Evolutionary conservation across 1,140 invertebrate species (phyloP).

Genomic region (Tetramorium alpestre): DNA sequence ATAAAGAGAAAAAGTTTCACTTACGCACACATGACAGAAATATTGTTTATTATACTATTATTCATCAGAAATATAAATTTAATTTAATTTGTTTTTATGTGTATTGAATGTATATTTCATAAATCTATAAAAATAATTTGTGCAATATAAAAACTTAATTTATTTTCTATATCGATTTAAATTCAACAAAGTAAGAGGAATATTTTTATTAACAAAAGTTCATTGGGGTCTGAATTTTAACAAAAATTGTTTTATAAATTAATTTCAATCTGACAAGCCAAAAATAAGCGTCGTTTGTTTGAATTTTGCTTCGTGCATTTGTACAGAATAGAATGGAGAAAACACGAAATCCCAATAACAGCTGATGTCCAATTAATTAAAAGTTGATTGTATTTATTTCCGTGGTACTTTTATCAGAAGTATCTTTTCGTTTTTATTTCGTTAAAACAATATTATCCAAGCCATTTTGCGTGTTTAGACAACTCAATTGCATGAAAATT

Average conservation of each 20-base stretch:
- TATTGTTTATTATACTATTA: too few species aligned
- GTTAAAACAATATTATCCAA: constrained; percentile 1
- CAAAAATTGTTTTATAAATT: constrained; percentile 29
- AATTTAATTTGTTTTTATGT: background rate
- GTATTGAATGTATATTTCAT: background rate
- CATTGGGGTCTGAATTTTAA: background rate
- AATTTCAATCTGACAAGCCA: constrained; percentile 3
- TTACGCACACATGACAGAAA: background rate
- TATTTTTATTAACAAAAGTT: background rate
- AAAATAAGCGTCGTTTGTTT: constrained; percentile 28
- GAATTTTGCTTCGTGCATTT: background rate
- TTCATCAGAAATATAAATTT: background rate
- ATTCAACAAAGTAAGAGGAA: background rate
- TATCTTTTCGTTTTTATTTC: constrained; percentile 6
- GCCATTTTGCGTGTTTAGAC: background rate
- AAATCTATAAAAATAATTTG: background rate
- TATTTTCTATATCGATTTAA: background rate
- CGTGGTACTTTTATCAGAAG: background rate
- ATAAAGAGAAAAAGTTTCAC: background rate
- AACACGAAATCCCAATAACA: constrained; percentile 18
- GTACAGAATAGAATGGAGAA: background rate
- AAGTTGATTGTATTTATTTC: constrained; percentile 29
- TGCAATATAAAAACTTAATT: background rate
- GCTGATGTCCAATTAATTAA: constrained; percentile 11
- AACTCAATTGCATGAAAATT: constrained; percentile 1